Conservation (phyloP, 2,113 vertebrate species). For the Corythoichthys intestinalis region DNA sequence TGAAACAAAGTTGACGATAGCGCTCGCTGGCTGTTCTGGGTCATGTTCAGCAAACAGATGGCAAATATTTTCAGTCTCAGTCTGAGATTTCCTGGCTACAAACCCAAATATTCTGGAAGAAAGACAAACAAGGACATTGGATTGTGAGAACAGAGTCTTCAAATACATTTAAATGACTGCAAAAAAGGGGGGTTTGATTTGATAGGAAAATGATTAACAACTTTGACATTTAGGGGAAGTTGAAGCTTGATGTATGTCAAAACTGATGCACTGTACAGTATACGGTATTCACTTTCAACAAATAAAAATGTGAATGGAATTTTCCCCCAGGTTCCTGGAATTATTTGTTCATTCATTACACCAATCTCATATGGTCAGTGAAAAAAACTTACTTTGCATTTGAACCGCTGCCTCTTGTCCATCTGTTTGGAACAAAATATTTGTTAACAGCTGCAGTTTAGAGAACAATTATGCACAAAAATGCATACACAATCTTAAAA, state of each 20-base stretch:
- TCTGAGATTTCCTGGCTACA: constrained; percentile 88
- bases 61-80: constrained; percentile 85
- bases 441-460: neutral
- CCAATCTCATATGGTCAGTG: neutral
- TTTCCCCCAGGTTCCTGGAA: neutral
- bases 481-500: neutral
- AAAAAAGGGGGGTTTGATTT: neutral
- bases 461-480: neutral
- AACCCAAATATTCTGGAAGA: constrained; percentile 86
- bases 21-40: constrained; percentile 91
- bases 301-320: neutral
- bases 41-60: constrained; percentile 95
- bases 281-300: neutral
- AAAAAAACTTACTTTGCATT: constrained; percentile 79
- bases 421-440: constrained; percentile 69
- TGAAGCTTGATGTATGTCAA: neutral
- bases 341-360: neutral
- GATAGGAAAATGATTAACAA: neutral
- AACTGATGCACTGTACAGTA: neutral
- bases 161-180: neutral
- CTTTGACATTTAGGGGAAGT: neutral
- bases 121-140: neutral
- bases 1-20: constrained; percentile 96
- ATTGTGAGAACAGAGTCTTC: neutral
- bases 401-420: constrained; percentile 79